These are phyloP conservation scores for Trochalopteron elliotii DNA, from an alignment of 2,113 vertebrate species.

Conservation along the genomic window DNA sequence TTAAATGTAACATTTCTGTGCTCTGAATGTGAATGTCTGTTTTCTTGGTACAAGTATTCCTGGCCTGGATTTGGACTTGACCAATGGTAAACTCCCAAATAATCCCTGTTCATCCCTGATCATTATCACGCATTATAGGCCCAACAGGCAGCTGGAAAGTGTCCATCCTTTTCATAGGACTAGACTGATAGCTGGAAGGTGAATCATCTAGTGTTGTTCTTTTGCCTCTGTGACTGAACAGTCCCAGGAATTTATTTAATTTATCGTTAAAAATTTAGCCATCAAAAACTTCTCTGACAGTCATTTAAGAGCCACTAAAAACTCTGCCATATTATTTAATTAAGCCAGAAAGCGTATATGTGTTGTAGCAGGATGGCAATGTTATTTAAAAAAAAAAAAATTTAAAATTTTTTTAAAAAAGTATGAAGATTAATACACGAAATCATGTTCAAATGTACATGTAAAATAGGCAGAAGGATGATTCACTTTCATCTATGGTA, in stretches of 20 bases:
- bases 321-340: neutral
- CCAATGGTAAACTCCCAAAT: neutral
- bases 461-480: neutral
- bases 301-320: neutral
- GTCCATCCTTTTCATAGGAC: neutral
- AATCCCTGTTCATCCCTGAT: neutral
- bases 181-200: neutral
- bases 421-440: neutral
- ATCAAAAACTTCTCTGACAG: neutral
- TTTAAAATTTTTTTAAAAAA: neutral
- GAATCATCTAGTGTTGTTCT: neutral
- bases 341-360: neutral
- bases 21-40: too few relatives aligned
- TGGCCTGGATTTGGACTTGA: neutral
- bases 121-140: neutral
- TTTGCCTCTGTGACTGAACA: neutral
- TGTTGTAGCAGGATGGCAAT: neutral
- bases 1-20: neutral
- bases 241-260: neutral
- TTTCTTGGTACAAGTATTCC: neutral
- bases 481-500: neutral
- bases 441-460: neutral
- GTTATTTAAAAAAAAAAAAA: neutral
- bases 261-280: neutral
- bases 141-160: neutral